Base-by-base conservation (phyloP, 1,140 invertebrate species). In the Brachionus angularis region DNA sequence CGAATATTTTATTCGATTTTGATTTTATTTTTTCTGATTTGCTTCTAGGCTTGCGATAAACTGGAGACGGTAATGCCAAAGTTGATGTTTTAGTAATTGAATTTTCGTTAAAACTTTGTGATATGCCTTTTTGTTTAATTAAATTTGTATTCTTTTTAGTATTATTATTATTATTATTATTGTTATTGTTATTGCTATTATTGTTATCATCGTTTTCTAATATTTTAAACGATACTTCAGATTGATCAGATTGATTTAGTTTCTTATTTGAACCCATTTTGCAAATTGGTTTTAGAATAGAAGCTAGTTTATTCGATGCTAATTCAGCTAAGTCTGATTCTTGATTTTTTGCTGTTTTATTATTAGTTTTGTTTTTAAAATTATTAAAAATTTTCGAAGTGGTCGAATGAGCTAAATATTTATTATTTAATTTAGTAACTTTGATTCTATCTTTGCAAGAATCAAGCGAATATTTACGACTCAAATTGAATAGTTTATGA, bases 131-230 rank as follows among this genome's bases (percentile, higher is more conserved):
- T 39, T 23, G 36, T n/a, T 31, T 34, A 3, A 58, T 7, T 12
- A 16, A 23, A 23, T n/a, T 14, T 3, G 8, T 23, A 0, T 58
- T 8, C 7, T 36, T 7, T 25, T 33, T 39, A 12, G n/a, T 29
- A 18, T 2, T 33, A 25, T 8, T 47, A 53, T 16, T 53, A 12
- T 71, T 44, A 34, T 71, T 25, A 14, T 53, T 2, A 27, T 44
- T 23, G 58, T 46, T 58, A 71, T 58, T 2, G 42, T 71, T 27
- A 55, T 71, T 31, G 52, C 58, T 3, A 71, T 58, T 44, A 71
- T 44, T 1, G 52, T 16, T 21, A 47, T 14, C n/a, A 47, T 16
- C 5, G 5, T 47, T 21, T 16, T 4, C 23, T 16, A 47, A 47
- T 16, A 5, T 47, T 4, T 47, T 4, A 47, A 4, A 16, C 5